A percentile compares a stretch with the other conserved stretches of the same genome.
Conservation (phyloP, 1,140 invertebrate species). For the Drosophila pseudoobscura region DNA sequence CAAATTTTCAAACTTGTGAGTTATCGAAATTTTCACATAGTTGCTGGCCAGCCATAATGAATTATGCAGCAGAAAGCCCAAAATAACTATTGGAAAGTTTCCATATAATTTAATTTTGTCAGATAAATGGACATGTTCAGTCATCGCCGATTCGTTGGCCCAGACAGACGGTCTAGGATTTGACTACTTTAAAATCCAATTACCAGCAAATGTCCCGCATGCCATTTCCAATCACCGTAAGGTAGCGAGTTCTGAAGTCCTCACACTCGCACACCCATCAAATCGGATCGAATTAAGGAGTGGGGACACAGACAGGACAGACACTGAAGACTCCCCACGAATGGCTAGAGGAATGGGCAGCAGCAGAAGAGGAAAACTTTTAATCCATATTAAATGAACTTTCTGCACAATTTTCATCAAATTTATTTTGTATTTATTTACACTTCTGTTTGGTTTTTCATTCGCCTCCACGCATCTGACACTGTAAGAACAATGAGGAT, state of each 20-base stretch:
- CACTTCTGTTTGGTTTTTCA: conserved; percentile 62
- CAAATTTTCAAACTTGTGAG: conserved; percentile 71
- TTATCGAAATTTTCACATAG: conserved; percentile 60
- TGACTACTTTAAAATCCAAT: conserved; percentile 62
- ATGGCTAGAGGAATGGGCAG: conserved; percentile 3
- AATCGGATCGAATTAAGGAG: conserved; percentile 63
- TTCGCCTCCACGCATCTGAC: conserved; percentile 17
- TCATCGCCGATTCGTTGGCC: not conserved
- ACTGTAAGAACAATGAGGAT: conserved; percentile 49
- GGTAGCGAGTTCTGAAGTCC: conserved; percentile 31
- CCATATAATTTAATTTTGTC: conserved; percentile 60
- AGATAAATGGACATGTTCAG: conserved; percentile 10
- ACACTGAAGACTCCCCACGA: conserved; percentile 28
- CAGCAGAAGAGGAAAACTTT: conserved; percentile 52
- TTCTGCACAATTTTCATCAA: conserved; percentile 70
- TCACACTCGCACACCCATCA: conserved; percentile 38
- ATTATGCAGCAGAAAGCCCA: conserved; percentile 62
- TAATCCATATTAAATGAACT: conserved; percentile 74
- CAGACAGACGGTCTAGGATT: conserved; percentile 30
- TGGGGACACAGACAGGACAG: conserved; percentile 16
- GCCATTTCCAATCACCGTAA: conserved; percentile 61
- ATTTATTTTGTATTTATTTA: conserved; percentile 76
- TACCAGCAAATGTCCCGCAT: conserved; percentile 40
- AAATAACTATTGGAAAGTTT: conserved; percentile 53
- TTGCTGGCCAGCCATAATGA: conserved; percentile 55